Evolutionary conservation across 53 echinoderm and acorn worm species (phyloP).

Genomic region (Luidia sarsii): DNA sequence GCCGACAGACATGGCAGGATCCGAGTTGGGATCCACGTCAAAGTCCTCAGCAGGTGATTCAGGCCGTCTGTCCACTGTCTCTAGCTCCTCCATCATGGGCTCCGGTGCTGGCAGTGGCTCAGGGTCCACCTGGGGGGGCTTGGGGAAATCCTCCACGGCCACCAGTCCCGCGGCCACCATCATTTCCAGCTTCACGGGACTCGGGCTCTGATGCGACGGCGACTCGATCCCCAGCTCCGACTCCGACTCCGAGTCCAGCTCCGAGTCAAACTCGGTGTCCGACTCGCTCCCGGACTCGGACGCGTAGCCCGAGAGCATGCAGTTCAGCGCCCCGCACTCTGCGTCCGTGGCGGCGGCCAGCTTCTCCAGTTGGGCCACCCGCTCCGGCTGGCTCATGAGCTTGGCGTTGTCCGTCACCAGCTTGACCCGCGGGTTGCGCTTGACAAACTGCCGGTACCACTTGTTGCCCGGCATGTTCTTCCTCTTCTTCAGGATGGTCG

Average conservation of each 20-base stretch:
- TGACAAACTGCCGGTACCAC: slow-evolving; percentile 53
- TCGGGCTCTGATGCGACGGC: background rate
- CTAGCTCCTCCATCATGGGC: background rate
- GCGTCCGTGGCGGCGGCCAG: background rate
- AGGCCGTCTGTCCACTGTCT: background rate
- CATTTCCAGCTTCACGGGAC: background rate
- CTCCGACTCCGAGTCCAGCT: background rate
- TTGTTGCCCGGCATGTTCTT: slow-evolving; percentile 52
- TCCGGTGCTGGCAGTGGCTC: too few species aligned
- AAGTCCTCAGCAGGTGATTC: background rate
- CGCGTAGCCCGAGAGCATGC: background rate
- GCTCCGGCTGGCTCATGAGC: background rate
- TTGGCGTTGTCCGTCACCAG: slow-evolving; percentile 4
- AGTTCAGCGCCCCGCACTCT: background rate
- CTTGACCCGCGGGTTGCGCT: slow-evolving; percentile 34
- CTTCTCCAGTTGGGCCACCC: background rate
- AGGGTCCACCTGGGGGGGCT: background rate
- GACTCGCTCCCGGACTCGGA: background rate
- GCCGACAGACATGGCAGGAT: slow-evolving; percentile 29
- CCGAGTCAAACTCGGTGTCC: background rate
- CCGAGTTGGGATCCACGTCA: background rate
- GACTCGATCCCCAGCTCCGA: background rate
- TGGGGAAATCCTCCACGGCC: background rate
- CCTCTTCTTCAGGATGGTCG: slow-evolving; percentile 25
- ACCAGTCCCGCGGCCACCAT: background rate